Base-by-base conservation (phyloP, 2,888 invertebrate genomes). In the Apamea epomidion region DNA sequence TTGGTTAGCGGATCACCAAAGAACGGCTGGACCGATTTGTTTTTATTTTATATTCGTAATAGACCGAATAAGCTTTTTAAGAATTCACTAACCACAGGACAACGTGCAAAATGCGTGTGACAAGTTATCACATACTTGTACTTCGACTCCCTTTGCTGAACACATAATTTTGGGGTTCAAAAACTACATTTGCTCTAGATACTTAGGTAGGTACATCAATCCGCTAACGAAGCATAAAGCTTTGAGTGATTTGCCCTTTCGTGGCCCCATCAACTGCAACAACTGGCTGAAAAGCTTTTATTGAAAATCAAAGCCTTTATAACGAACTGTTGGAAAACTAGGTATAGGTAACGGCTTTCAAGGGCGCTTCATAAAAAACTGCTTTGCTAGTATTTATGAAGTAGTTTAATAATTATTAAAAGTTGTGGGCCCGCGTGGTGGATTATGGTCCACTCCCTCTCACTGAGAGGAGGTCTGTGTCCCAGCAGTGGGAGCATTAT, bases 381-480 rank as follows among this genome's bases (percentile, higher is more conserved):
- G 32, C 18, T 76, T 76, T 2, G 45, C 25, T 45, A 68, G 14
- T 29, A 29, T 14, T 54, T 51, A 64, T 42, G 29, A 64, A 74
- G 32, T 48, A 32, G 64, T 74, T 64, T 64, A 75, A 32, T 71
- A 58, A 45, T 32, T 12, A 58, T 32, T 45, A 45, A 45, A 72
- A 76, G 51, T 32, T 37, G 37, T 37, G 37, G 6, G 37, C 37
- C 37, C 5, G 37, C 37, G 37, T 37, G 37, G 37, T 37, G 37
- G 37, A 6, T 37, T 37, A 37, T 37, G 37, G 37, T 37, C 37
- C 37, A 37, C 37, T 37, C 37, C 37, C 37, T 4, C 37, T 37
- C 37, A 37, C 37, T 37, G 37, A 37, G 37, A 37, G 37, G 37
- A 37, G 37, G 37, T 5, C 37, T 37, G 37, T 6, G 37, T 37